These are phyloP conservation scores for Elephantulus edwardii DNA, from an alignment of 2,113 vertebrate species.

Conservation along the genomic window DNA sequence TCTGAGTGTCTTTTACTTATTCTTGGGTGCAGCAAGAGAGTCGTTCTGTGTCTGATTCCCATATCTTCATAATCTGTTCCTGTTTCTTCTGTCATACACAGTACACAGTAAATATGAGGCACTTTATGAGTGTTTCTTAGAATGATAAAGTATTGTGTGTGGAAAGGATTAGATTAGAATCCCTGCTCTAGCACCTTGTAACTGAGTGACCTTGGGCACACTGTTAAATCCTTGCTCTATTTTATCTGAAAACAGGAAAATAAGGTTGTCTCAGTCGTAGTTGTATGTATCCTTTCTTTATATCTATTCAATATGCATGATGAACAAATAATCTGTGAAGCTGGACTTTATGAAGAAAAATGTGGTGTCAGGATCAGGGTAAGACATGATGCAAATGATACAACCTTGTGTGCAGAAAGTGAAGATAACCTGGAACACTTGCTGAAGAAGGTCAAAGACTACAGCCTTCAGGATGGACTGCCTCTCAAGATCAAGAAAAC, in stretches of 20 bases:
- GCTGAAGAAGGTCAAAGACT: too few relatives aligned
- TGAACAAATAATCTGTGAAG: too few relatives aligned
- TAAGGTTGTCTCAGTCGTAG: background rate
- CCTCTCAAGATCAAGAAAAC: too few relatives aligned
- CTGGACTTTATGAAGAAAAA: too few relatives aligned
- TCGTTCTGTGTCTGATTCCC: rapidly evolving
- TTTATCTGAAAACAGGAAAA: background rate
- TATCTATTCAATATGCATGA: too few relatives aligned
- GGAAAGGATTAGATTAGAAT: background rate
- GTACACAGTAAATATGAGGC: background rate
- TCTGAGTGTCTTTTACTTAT: rapidly evolving
- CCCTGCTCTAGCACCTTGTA: background rate
- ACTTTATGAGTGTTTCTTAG: rapidly evolving
- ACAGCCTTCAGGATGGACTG: too few relatives aligned
- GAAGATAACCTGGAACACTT: too few relatives aligned
- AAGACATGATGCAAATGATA: too few relatives aligned
- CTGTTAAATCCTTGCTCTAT: background rate
- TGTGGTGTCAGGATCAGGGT: too few relatives aligned
- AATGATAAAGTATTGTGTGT: background rate
- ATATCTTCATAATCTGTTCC: rapidly evolving
- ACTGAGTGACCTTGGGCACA: background rate
- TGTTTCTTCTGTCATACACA: background rate
- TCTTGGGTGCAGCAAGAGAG: too few relatives aligned
- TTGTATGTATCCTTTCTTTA: too few relatives aligned
- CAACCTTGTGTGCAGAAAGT: too few relatives aligned